Base-by-base conservation (phyloP, 1,140 invertebrate genomes). In the Drosophila nikananu region DNA sequence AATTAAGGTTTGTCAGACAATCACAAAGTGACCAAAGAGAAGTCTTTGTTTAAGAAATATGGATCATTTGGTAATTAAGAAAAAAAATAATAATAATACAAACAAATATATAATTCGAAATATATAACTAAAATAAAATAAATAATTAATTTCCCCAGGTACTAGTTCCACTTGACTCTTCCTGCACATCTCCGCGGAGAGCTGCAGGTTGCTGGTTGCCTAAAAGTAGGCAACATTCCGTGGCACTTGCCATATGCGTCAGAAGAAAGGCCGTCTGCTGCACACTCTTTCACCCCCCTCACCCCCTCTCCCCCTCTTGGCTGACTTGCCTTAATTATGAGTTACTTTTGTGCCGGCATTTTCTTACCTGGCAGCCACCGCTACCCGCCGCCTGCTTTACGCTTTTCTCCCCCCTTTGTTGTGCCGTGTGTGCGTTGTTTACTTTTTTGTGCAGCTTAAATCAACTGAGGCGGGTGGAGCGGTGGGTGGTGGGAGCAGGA, bases 301-400 rank as follows among this genome's bases (percentile, higher is more conserved):
- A n/a, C 9, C 32, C 4, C 32, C 62, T 23, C 37, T 9, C 39
- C 27, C 35, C 76, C 59, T 48, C 54, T 37, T 52, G 55, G 73
- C 62, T 79, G 77, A 52, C 76, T 83, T 77, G 67, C 81, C 84
- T 87, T 87, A 89, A 87, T 87, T 87, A 89, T 87, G 81, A 89
- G 84, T 89, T 89, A 87, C 84, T 87, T 87, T 89, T 89, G 84
- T 84, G 77, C 58, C 75, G 76, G 77, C 73, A 89, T 81, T 89
- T 89, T 87, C 84, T n/a, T 57, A 57, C 54, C 19, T 48, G 17
- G 25, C 44, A 46, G 32, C 42, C 61, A 46, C 9, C 57, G 10
- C 17, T 13, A 21, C 27, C 64, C 10, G 17, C 41, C n/a, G 6
- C 42, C 30, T 2, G 6, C 13, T 21, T 21, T 37, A 54, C 30